These are phyloP conservation scores for Cheilinus undulatus DNA, from an alignment of 2,113 vertebrate genomes.

Conservation along the genomic window DNA sequence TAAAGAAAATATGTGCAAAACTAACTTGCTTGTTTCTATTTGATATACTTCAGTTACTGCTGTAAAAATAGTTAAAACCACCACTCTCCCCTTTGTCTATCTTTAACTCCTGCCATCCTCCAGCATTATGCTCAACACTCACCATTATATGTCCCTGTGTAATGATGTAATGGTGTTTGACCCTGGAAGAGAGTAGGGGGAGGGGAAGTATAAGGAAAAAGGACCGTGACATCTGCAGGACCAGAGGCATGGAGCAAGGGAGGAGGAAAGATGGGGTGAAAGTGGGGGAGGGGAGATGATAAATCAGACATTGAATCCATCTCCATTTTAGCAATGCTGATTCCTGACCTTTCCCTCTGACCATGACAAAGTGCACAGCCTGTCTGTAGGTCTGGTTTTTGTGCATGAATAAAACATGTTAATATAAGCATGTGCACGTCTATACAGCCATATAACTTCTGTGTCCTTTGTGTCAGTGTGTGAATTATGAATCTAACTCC, in stretches of 20 bases:
- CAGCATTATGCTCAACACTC: slow-evolving; percentile 33
- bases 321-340: slow-evolving; percentile 69
- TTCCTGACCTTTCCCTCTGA: slow-evolving; percentile 63
- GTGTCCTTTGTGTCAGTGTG: slow-evolving; percentile 7
- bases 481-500: slow-evolving; percentile 61
- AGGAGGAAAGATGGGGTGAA: slow-evolving; percentile 45
- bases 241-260: slow-evolving; percentile 71
- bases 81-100: slow-evolving; percentile 55
- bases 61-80: slow-evolving; percentile 28
- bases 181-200: slow-evolving; percentile 72
- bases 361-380: slow-evolving; percentile 56
- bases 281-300: slow-evolving; percentile 55
- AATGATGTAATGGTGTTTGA: slow-evolving; percentile 81
- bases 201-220: slow-evolving; percentile 61
- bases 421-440: slow-evolving; percentile 16
- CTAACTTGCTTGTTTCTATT: not conserved
- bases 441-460: not conserved
- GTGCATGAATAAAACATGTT: slow-evolving; percentile 6
- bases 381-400: slow-evolving; percentile 1
- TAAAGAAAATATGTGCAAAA: slow-evolving; percentile 12
- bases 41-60: slow-evolving; percentile 25
- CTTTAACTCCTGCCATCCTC: slow-evolving; percentile 29
- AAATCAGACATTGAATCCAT: slow-evolving; percentile 64
- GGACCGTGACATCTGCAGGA: slow-evolving; percentile 82
- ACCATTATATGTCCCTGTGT: slow-evolving; percentile 61